These are phyloP conservation scores for Perca fluviatilis DNA, from an alignment of 2,113 vertebrate species.

Conservation along the genomic window DNA sequence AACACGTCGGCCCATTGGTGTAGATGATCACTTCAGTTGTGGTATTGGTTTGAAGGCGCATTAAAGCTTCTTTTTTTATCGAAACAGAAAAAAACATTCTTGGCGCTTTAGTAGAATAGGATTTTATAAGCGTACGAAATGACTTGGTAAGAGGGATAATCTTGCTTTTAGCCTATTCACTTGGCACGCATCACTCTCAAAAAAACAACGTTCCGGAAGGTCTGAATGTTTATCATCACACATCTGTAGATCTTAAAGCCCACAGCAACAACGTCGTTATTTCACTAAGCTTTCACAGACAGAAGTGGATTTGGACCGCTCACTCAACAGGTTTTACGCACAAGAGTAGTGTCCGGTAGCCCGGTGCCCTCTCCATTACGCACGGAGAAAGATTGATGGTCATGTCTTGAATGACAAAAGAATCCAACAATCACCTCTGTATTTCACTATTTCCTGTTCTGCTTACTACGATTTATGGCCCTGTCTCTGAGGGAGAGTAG, in stretches of 20 bases:
- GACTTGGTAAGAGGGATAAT: constrained; percentile 5
- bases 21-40: background rate
- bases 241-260: background rate
- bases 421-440: constrained; percentile 16
- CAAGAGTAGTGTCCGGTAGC: constrained; percentile 25
- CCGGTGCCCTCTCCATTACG: constrained; percentile 24
- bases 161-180: background rate
- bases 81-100: background rate
- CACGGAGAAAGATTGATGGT: constrained; percentile 7
- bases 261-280: constrained; percentile 9
- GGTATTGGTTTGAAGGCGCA: background rate
- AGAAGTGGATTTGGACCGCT: constrained; percentile 13
- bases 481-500: constrained; percentile 39
- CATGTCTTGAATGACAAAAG: constrained; percentile 4
- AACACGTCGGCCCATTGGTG: constrained; percentile 5
- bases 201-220: background rate
- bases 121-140: background rate
- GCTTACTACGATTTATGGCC: constrained; percentile 60
- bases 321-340: constrained; percentile 61
- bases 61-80: background rate
- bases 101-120: background rate
- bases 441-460: constrained; percentile 33
- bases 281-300: background rate
- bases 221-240: constrained; percentile 1
- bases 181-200: background rate